phyloP scores from a whole-genome alignment of 2,797 vertebrate genomes.

The Urocyon cinereoargenteus region DNA sequence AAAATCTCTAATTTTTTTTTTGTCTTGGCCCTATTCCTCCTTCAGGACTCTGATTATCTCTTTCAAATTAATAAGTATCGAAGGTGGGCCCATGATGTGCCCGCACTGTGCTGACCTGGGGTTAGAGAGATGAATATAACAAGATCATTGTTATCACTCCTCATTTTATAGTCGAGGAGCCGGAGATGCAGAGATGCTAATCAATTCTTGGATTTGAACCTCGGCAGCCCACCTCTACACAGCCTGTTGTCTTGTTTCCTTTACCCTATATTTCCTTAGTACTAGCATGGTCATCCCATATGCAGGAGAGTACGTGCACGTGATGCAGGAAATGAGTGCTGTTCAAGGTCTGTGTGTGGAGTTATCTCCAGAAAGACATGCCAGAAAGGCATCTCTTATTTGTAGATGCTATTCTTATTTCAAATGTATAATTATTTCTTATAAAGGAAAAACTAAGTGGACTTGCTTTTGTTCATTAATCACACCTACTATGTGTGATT shows the following conservation, averaged over 20 bases:
- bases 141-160: background rate
- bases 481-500: background rate
- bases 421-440: slow-evolving; percentile 18
- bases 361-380: background rate
- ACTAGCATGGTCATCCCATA: background rate
- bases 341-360: background rate
- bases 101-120: background rate
- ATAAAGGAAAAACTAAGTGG: background rate
- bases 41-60: background rate
- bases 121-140: background rate
- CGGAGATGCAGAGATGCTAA: background rate
- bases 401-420: background rate
- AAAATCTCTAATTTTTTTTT: background rate
- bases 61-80: background rate
- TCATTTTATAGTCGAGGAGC: background rate
- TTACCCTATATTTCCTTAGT: background rate
- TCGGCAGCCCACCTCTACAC: background rate
- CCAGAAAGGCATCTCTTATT: no score
- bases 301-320: background rate
- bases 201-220: background rate
- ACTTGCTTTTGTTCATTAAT: background rate
- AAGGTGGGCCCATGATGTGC: background rate
- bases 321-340: background rate
- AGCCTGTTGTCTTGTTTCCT: background rate
- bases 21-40: background rate